Percentiles rank a stretch among this genome's conserved stretches.
Conservation (phyloP, 2,888 invertebrate species). For the Drosophila leonis region DNA sequence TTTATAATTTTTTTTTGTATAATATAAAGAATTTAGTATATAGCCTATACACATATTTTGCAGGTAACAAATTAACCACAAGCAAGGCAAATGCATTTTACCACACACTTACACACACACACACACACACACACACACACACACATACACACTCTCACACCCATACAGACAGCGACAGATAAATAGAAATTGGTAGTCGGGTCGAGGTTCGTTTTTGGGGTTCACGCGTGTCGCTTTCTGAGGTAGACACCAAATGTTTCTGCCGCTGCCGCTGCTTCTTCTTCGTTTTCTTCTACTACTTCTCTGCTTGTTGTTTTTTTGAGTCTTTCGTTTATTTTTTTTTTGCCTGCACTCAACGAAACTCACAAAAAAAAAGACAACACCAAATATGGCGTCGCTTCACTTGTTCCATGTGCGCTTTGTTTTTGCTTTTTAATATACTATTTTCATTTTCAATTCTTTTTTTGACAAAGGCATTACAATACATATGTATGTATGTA, state of each 20-base stretch:
- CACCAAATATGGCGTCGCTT: slow-evolving; percentile 49
- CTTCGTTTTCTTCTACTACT: slow-evolving; percentile 3
- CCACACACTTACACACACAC: neutral
- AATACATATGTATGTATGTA: neutral
- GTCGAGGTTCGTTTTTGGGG: slow-evolving; percentile 46
- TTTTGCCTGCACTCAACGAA: slow-evolving; percentile 47
- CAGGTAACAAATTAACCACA: slow-evolving; percentile 7
- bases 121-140: slow-evolving; percentile 1
- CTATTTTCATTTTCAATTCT: slow-evolving; percentile 8
- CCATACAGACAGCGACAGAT: neutral
- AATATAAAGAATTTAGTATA: neutral
- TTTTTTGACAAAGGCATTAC: slow-evolving; percentile 11
- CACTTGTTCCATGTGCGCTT: slow-evolving; percentile 53
- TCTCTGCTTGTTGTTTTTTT: slow-evolving; percentile 9
- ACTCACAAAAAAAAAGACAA: slow-evolving; percentile 20
- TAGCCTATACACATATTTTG: neutral
- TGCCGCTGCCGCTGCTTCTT: slow-evolving; percentile 3
- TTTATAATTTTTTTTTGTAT: neutral
- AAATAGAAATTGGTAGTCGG: slow-evolving; percentile 25
- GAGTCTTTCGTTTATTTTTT: slow-evolving; percentile 20
- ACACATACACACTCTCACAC: neutral
- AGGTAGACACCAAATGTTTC: slow-evolving; percentile 44
- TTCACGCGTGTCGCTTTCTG: slow-evolving; percentile 33
- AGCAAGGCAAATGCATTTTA: slow-evolving; percentile 11
- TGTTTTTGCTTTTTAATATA: slow-evolving; percentile 24